Base-by-base conservation (phyloP, 2,888 invertebrate genomes). In the Meloe dianella region DNA sequence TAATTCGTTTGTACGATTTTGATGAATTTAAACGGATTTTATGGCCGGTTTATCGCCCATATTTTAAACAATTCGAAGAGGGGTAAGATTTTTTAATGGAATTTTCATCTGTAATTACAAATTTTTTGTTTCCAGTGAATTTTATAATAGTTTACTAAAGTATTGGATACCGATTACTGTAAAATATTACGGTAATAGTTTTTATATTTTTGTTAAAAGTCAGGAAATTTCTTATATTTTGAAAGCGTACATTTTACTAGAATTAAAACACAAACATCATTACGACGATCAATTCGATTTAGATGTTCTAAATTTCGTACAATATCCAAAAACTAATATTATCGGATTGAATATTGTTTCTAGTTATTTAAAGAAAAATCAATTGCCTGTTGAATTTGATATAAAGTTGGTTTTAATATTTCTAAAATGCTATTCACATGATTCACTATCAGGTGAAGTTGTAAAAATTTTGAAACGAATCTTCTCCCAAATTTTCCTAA, bases 141-240 rank as follows among this genome's bases (percentile, higher is more conserved):
- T 76, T 71, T 75, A 71, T 59, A 76, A 79, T 65, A 77, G 78
- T 57, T 68, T 78, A 14, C 30, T 76, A 24, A 79, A 79, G 68
- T 78, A 77, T 59, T 78, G 76, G 76, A 75, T 79, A 60, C 77
- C 77, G 10, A 57, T 62, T 6, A 75, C 66, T 60, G 67, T 77
- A 1, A 66, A 60, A 61, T 54, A 59, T 22, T 79, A 77, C 62
- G 66, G 66, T 69, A 20, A 56, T 20, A 61, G 74, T 12, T 74
- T 78, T 60, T 76, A 75, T 66, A n/a, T 9, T n/a, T 75, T 75
- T 67, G 22, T 74, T 17, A 64, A 20, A 65, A 30, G 58, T 10
- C 64, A 71, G 66, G 61, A 62, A 10, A 67, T 69, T 22, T 69
- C 73, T 64, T 35, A 47, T 24, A 60, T 57, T 56, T n/a, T 78